Base-by-base conservation (phyloP, 23 tunicate genomes). In the Ciona savignyi region DNA sequence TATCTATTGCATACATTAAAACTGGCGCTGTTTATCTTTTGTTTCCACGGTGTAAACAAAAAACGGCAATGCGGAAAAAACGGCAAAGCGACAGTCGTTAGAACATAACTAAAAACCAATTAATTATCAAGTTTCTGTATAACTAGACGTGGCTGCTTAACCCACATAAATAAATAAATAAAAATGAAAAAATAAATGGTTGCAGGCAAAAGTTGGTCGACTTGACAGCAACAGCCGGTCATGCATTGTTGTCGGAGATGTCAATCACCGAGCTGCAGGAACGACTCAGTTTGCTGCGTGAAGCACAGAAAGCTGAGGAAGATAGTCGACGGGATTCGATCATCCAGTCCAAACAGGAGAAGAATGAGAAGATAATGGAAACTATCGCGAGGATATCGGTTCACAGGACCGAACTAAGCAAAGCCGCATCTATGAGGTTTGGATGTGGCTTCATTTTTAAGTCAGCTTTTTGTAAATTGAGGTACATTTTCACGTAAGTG, bases 241-340 rank as follows among this genome's bases (percentile, higher is more conserved):
- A 94, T 63, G 90, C 83, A 2, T 71, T 94, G 21, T 81, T 94
- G 60, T 84, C 85, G 22, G 99, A 94, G 66, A 94, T 94, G 99
- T 94, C 95, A 28, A 76, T 94, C 30, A 95, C 86, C 32, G 99
- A 94, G 30, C 74, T 94, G 49, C 75, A 76, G 19, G 99, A 94
- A 65, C 67, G 99, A 30, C 68, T 94, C 24, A 26, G 83, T 71
- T 31, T 87, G 60, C 35, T 94, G 82, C 74, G 68, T 51, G 99
- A 94, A 66, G 69, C 77, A 21, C 64, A 76, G 35, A 72, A 80
- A 64, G 61, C 60, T n/a, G 76, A 81, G 25, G 80, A 86, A 66
- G 98, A 92, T 63, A 63, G 77, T 23, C 81, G 67, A 26, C 60
- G 90, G 30, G 92, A 85, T 68, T 30, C 67, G 33, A 92, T 81